phyloP scores from a whole-genome alignment of 2,113 vertebrate species.

The Zootoca vivipara region DNA sequence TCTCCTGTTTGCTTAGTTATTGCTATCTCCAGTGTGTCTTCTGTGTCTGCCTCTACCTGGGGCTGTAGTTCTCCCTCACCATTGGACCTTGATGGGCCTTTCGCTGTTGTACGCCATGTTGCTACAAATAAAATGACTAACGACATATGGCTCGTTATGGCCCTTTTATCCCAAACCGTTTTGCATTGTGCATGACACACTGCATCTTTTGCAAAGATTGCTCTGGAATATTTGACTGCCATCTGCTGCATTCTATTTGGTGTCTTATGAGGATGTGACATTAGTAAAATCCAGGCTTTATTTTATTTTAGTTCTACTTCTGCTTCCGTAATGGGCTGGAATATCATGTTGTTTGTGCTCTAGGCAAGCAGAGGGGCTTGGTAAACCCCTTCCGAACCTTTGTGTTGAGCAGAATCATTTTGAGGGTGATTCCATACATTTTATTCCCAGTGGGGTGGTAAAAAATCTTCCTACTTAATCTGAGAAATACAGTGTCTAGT shows the following conservation, averaged over 20 bases:
- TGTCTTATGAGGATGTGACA: constrained; percentile 72
- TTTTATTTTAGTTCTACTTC: constrained; percentile 68
- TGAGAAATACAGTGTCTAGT: not conserved
- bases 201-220: constrained; percentile 75
- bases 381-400: constrained; percentile 49
- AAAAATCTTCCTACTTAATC: constrained; percentile 36
- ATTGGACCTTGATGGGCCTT: constrained; percentile 58
- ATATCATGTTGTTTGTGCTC: constrained; percentile 70
- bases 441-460: constrained; percentile 37
- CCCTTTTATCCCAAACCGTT: constrained; percentile 71
- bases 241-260: constrained; percentile 76
- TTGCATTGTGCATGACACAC: constrained; percentile 66
- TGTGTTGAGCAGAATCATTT: constrained; percentile 15
- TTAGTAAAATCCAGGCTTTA: constrained; percentile 74
- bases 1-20: constrained; percentile 22
- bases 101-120: constrained; percentile 32
- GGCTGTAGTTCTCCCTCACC: constrained; percentile 49
- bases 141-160: constrained; percentile 76
- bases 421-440: constrained; percentile 42
- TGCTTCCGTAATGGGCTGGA: constrained; percentile 75
- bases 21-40: constrained; percentile 33
- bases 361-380: constrained; percentile 67
- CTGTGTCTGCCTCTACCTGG: constrained; percentile 51
- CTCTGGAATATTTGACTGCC: constrained; percentile 77
- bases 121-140: constrained; percentile 55